Evolutionary conservation across 2,797 vertebrate genomes (phyloP), one percentile per base, ranked within the genome.

Genomic region (Gobio occitaniae): DNA sequence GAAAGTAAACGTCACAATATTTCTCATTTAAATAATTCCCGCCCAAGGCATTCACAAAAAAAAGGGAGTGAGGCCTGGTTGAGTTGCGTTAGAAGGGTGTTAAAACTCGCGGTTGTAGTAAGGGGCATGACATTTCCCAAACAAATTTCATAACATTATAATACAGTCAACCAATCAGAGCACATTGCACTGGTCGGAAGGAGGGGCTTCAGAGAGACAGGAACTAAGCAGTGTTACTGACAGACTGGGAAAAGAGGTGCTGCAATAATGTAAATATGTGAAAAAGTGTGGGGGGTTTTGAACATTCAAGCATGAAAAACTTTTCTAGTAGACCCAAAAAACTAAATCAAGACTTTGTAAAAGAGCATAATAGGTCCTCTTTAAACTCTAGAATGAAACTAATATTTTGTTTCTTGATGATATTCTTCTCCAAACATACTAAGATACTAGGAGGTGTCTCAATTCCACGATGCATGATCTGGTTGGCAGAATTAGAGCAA

Each of bases 401-500:
- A 9, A 38, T 74, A 4, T 21, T 32, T 32, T 54, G 19, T 38
- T 29, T 25, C 38, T 19, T 29, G 1, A 50, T 32, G 6, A 16
- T 47, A 44, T 77, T 84, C 41, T 44, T 25, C 32, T 69, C 15
- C 16, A 54, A 77, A 48, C 82, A 84, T 29, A 10, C 32, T 59
- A 83, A 74, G 48, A 75, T 44, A 66, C 81, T 25, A 71, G 54
- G 56, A 83, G 10, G 11, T 0, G 32, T 68, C 65, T 50, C 56
- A 59, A 52, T 74, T 78, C 21, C 19, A 29, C 2, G 2, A 77
- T 17, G 32, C 21, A 13, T 50, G 80, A 21, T 59, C 21, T 38
- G 38, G 29, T 72, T 59, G 72, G n/a, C 80, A 75, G 25, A 70
- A 75, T 44, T 32, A 52, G 71, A 84, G 75, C 74, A 56, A 84